These are phyloP conservation scores for Drosophila melanogaster DNA, from an alignment of 1,140 invertebrate genomes.

Conservation along the genomic window Release_6_plus_ISO1_MT NT_037436.4:6539501-6540000, in stretches of 20 bases:
- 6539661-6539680: constrained; percentile 76
- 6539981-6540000: constrained; percentile 15
- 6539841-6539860: not conserved
- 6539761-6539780: constrained; percentile 1
- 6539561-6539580: constrained; percentile 66
- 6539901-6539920: constrained; percentile 83
- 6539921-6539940: constrained; percentile 51
- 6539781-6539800: constrained; percentile 55
- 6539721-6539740: constrained; percentile 76
- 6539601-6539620: constrained; percentile 5
- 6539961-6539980: constrained; percentile 14
- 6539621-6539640: constrained; percentile 66
- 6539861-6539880: constrained; percentile 70
- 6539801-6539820: constrained; percentile 62
- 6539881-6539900: constrained; percentile 80
- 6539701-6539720: constrained; percentile 15
- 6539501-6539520: constrained; percentile 35
- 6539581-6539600: constrained; percentile 44
- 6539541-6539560: constrained; percentile 56
- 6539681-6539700: constrained; percentile 12
- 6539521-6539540: not conserved
- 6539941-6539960: constrained; percentile 33
- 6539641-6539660: constrained; percentile 83
- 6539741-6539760: constrained; percentile 35
- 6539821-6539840: not conserved